phyloP scores from a whole-genome alignment of 2,113 vertebrate genomes.

The Anseranas semipalmata region DNA sequence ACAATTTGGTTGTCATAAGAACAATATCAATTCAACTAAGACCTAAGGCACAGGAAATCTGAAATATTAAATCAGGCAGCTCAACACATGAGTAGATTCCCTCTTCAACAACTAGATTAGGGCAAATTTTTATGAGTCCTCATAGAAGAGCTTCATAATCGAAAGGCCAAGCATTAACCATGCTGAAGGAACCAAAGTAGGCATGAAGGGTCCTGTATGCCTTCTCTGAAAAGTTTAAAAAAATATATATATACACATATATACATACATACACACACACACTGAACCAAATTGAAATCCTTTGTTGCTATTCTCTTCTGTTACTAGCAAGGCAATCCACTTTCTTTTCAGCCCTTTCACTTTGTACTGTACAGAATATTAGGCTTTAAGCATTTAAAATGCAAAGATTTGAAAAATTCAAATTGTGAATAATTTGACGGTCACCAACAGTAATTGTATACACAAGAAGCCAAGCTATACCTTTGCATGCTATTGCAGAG shows the following conservation, averaged over 20 bases:
- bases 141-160: not conserved
- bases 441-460: not conserved
- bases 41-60: not conserved
- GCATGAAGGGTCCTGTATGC: not conserved
- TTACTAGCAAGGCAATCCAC: not conserved
- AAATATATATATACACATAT: too few species aligned
- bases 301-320: not conserved
- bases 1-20: not conserved
- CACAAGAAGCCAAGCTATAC: not conserved
- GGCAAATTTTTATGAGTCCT: not conserved
- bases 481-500: not conserved
- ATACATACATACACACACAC: too few species aligned
- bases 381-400: not conserved
- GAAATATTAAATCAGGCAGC: not conserved
- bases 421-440: not conserved
- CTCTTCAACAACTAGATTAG: not conserved
- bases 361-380: too few species aligned
- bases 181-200: not conserved
- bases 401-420: not conserved
- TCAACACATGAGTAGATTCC: not conserved
- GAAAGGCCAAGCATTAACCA: not conserved
- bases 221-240: too few species aligned
- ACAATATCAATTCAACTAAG: not conserved
- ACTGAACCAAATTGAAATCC: not conserved
- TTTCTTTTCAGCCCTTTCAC: not conserved